phyloP scores from a whole-genome alignment of 2,113 vertebrate species.

The Anolis carolinensis region DNA sequence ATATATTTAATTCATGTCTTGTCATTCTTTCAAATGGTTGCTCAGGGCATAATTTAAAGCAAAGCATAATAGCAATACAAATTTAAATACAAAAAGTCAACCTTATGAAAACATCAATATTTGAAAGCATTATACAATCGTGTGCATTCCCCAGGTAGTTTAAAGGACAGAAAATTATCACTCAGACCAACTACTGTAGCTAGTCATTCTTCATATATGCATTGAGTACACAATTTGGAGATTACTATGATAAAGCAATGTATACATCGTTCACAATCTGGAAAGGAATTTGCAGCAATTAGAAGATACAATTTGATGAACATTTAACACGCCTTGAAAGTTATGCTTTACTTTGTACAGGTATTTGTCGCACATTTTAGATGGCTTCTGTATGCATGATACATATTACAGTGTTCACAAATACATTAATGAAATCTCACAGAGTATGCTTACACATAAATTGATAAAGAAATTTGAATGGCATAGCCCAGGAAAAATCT shows the following conservation, averaged over 20 bases:
- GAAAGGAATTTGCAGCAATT: slow-evolving; percentile 1
- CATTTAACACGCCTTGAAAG: not conserved
- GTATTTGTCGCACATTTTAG: not conserved
- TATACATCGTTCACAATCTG: not conserved
- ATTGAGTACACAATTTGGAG: not conserved
- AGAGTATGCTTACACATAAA: slow-evolving; percentile 14
- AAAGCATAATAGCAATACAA: no score
- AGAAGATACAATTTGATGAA: not conserved
- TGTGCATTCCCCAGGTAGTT: no score
- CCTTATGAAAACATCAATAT: no score
- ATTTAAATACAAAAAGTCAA: no score
- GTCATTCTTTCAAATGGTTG: no score
- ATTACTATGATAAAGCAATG: not conserved
- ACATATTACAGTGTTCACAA: not conserved
- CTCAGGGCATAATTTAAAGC: no score
- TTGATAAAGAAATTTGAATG: not conserved
- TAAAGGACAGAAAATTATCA: no score
- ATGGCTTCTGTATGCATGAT: not conserved
- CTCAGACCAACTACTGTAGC: no score
- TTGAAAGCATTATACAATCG: no score
- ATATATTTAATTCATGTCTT: no score
- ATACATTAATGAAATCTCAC: not conserved
- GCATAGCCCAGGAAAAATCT: not conserved
- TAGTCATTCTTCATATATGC: not conserved
- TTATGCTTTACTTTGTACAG: not conserved